Conservation (phyloP, 2,797 vertebrate genomes). For the Acipenser transmontanus region DNA sequence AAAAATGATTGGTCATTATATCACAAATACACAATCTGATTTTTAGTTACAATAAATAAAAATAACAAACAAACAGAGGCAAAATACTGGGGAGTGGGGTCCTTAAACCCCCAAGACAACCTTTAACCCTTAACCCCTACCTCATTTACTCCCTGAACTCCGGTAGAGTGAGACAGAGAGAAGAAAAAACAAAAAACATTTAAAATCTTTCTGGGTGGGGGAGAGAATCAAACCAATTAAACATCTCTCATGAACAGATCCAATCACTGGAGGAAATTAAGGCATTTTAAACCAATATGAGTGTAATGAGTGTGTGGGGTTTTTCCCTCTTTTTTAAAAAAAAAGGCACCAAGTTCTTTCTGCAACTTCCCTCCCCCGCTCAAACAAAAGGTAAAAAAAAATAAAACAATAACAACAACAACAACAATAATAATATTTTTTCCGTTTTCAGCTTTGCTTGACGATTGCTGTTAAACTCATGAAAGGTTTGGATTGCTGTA, state of each 20-base stretch:
- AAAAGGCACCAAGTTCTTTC: constrained; percentile 47
- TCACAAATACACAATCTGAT: constrained; percentile 25
- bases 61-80: constrained; percentile 17
- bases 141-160: constrained; percentile 27
- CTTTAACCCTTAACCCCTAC: constrained; percentile 19
- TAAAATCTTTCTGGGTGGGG: constrained; percentile 7
- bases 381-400: no score
- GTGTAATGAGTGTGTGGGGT: background rate
- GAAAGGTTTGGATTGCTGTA: no score
- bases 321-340: constrained; percentile 26
- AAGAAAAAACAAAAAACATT: constrained; percentile 19
- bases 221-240: no score
- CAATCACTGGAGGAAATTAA: constrained; percentile 50
- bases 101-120: constrained; percentile 13
- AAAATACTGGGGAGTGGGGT: background rate
- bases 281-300: constrained; percentile 47
- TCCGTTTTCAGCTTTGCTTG: no score
- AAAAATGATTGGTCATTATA: constrained; percentile 38
- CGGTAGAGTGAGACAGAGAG: constrained; percentile 10
- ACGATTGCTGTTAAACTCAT: no score
- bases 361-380: no score
- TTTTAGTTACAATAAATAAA: constrained; percentile 27
- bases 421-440: no score
- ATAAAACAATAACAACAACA: no score
- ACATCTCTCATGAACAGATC: constrained; percentile 30